Conservation (phyloP, 2,113 vertebrate genomes). For the Fulmarus glacialis region DNA sequence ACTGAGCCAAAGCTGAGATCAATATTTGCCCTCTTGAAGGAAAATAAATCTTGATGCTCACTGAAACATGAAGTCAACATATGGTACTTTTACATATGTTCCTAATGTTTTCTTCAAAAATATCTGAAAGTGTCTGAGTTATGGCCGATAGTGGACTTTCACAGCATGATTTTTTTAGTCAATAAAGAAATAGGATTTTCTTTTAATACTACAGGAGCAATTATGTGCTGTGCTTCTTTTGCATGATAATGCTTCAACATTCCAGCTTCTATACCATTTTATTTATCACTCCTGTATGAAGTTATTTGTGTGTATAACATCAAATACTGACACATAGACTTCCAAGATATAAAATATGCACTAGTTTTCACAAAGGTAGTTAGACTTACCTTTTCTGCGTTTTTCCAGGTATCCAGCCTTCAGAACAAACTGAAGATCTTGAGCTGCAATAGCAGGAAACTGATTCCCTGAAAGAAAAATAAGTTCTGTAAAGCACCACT, state of each 20-base stretch:
- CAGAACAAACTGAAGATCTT: constrained; percentile 87
- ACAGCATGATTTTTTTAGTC: neutral
- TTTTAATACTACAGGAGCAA: neutral
- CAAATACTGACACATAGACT: neutral
- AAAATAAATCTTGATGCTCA: constrained; percentile 66
- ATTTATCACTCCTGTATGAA: neutral
- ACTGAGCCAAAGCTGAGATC: constrained; percentile 61
- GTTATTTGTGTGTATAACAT: neutral
- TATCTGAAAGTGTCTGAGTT: constrained; percentile 21
- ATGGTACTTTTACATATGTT: constrained; percentile 19
- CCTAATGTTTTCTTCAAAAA: constrained; percentile 42
- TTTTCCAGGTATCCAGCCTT: constrained; percentile 95
- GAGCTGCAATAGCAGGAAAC: constrained; percentile 87
- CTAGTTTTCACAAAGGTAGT: neutral
- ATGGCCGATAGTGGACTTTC: neutral
- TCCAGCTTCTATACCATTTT: neutral
- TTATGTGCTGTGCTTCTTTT: neutral
- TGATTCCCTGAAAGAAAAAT: constrained; percentile 79
- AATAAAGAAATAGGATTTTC: neutral
- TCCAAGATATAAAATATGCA: neutral
- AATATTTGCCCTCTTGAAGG: constrained; percentile 58
- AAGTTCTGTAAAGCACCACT: neutral
- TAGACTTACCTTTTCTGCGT: constrained; percentile 88
- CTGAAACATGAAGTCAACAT: constrained; percentile 63
- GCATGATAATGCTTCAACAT: neutral